Evolutionary conservation across 2,888 invertebrate species (phyloP).

Genomic region (Gymnosoma rotundatum): DNA sequence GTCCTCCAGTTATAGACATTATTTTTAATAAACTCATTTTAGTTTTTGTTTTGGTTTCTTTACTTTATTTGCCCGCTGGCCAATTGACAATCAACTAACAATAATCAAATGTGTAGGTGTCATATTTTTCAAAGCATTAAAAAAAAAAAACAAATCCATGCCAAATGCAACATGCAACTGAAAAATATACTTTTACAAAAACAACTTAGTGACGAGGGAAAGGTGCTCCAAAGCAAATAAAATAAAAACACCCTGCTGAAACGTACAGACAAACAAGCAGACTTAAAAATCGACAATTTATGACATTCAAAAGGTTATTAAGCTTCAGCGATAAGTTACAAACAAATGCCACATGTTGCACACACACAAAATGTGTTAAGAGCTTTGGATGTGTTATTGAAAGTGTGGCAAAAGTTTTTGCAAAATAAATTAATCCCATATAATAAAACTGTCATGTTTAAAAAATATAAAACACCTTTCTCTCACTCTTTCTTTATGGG

Average conservation of each 20-base stretch:
- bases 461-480: constrained; percentile 49
- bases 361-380: constrained; percentile 8
- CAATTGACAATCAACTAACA: constrained; percentile 65
- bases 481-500: constrained; percentile 9
- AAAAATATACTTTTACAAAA: constrained; percentile 42
- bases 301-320: constrained; percentile 63
- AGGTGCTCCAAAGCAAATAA: too few relatives aligned
- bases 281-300: constrained; percentile 49
- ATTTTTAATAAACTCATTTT: constrained; percentile 55
- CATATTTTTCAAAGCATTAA: constrained; percentile 58
- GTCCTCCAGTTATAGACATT: constrained; percentile 44
- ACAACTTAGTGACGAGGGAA: neutral
- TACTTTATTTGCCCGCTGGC: constrained; percentile 45
- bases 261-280: constrained; percentile 4
- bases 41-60: constrained; percentile 5
- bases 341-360: constrained; percentile 48
- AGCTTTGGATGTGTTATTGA: constrained; percentile 17
- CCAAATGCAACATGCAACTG: constrained; percentile 43
- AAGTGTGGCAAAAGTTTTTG: constrained; percentile 53
- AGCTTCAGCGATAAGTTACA: constrained; percentile 50
- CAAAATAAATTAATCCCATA: constrained; percentile 51
- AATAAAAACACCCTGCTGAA: neutral
- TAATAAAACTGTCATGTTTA: constrained; percentile 63
- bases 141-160: constrained; percentile 28
- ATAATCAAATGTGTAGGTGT: constrained; percentile 67